These are phyloP conservation scores for Lutjanus campechanus DNA, from an alignment of 2,797 vertebrate species.

Conservation along the genomic window DNA sequence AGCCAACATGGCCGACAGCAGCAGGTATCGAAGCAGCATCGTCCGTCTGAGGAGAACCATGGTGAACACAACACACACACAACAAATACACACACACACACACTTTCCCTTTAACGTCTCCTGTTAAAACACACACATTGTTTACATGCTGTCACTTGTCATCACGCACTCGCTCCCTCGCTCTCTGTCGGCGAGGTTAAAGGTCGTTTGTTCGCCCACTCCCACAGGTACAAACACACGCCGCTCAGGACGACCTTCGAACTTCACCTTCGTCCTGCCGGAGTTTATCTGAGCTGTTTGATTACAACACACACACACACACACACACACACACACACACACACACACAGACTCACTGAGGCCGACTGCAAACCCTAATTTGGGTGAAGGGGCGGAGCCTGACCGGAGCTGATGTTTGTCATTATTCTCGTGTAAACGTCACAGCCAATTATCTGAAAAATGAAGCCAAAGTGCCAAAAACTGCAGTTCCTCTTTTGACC, in stretches of 20 bases:
- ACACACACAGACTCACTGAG: neutral
- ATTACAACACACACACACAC: conserved; percentile 29
- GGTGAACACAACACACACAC: conserved; percentile 20
- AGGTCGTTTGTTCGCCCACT: conserved; percentile 15
- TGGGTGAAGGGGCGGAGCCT: no score
- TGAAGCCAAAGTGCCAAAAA: no score
- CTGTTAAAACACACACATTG: conserved; percentile 10
- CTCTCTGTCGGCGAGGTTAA: neutral
- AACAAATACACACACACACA: conserved; percentile 13
- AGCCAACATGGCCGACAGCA: conserved; percentile 69
- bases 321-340: conserved; percentile 23
- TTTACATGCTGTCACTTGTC: neutral
- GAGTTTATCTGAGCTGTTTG: conserved; percentile 13
- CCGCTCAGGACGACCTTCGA: conserved; percentile 39
- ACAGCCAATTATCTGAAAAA: no score
- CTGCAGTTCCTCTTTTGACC: no score
- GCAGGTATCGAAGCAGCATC: conserved; percentile 50
- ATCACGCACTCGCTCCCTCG: conserved; percentile 14
- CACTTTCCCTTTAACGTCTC: neutral
- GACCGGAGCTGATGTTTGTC: no score
- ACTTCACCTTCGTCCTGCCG: conserved; percentile 43
- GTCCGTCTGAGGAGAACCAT: conserved; percentile 63
- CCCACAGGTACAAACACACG: conserved; percentile 24
- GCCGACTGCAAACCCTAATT: no score
- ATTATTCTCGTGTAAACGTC: no score